Conservation (phyloP, 2,888 invertebrate genomes). For the Uloborus plumipes region DNA sequence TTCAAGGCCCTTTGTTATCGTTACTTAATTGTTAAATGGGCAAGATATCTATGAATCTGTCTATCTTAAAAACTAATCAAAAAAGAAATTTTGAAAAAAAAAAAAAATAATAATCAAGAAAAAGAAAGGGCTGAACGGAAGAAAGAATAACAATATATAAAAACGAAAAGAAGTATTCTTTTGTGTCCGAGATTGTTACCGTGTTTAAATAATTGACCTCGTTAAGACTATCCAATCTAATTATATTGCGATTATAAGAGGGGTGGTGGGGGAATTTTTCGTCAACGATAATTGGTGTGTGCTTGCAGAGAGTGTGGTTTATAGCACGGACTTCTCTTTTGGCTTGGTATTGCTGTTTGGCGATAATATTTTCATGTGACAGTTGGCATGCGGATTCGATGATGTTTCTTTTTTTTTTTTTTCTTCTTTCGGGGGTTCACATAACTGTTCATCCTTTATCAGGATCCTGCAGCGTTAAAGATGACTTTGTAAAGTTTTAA, state of each 20-base stretch:
- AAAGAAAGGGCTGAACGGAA: constrained; percentile 10
- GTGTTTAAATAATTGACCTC: constrained; percentile 60
- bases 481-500: too few relatives aligned
- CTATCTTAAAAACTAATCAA: too few relatives aligned
- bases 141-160: constrained; percentile 17
- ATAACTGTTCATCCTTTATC: too few relatives aligned
- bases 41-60: too few relatives aligned
- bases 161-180: constrained; percentile 21
- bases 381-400: too few relatives aligned
- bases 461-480: too few relatives aligned
- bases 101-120: not conserved
- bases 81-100: not conserved
- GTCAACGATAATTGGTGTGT: constrained; percentile 40
- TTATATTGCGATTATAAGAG: constrained; percentile 48
- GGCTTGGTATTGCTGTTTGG: constrained; percentile 37
- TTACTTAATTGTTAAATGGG: too few relatives aligned
- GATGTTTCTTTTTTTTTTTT: too few relatives aligned
- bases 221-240: constrained; percentile 52
- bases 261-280: constrained; percentile 21
- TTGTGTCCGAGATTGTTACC: constrained; percentile 26
- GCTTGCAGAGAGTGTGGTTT: constrained; percentile 2
- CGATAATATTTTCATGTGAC: not conserved
- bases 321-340: not conserved
- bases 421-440: too few relatives aligned
- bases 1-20: too few relatives aligned